Conservation (phyloP, 2,113 vertebrate genomes). For the Malurus alboscapulatus region DNA sequence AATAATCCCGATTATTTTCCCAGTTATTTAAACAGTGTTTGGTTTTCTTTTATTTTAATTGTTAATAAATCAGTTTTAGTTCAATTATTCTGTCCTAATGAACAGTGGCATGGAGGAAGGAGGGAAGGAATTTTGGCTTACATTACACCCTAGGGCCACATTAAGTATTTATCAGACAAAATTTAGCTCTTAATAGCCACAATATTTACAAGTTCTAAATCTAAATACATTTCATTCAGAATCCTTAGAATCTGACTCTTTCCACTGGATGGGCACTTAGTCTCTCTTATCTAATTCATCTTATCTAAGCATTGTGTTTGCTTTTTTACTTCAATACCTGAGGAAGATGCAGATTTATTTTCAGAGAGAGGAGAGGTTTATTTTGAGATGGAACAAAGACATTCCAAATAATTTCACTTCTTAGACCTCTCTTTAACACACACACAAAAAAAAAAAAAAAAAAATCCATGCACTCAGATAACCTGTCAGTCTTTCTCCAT, state of each 20-base stretch:
- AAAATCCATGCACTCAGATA: neutral
- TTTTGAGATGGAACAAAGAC: neutral
- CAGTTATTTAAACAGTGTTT: neutral
- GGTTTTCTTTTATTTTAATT: neutral
- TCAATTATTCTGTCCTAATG: neutral
- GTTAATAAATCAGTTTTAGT: neutral
- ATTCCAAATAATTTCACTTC: neutral
- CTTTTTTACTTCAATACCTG: neutral
- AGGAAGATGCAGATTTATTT: neutral
- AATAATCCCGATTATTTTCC: neutral
- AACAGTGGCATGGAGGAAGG: neutral
- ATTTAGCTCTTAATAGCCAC: neutral
- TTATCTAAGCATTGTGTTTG: neutral
- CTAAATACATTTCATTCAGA: neutral
- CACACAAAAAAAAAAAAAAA: neutral
- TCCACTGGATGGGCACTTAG: neutral
- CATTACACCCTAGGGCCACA: neutral
- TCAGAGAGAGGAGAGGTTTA: neutral
- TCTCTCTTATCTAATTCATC: neutral
- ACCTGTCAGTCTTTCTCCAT: neutral
- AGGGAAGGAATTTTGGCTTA: neutral
- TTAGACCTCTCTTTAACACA: neutral
- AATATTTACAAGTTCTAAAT: neutral
- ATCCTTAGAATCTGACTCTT: neutral
- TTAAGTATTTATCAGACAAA: neutral